Evolutionary conservation across 2,797 vertebrate genomes (phyloP), one percentile per base, ranked within the genome.

Genomic region (Ambastaia sidthimunki): DNA sequence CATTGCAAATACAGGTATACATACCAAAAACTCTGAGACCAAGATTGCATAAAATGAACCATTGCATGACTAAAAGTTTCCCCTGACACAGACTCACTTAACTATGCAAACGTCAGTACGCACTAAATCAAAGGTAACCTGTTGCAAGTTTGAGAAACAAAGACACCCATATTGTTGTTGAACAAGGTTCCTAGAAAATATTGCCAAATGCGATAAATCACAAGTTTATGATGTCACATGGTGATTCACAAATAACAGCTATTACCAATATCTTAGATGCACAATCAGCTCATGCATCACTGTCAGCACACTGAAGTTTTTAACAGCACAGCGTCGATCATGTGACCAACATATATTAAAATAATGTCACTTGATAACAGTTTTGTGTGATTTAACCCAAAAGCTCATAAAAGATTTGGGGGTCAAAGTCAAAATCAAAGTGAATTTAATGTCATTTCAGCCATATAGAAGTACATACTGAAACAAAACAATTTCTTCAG

Each of bases 41-140:
- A 18, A 65, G 15, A 41, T 10, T 59, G 7, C 16, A 25, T 68
- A 23, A 57, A 55, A 59, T 44, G 41, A 7, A 60, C 63, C 55
- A 60, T 12, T 10, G 23, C 15, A 77, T 70, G 52, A 77, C 75
- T 60, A 70, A 48, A 48, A n/a, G 47, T 59, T 70, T 70, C 21
- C 21, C 21, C 12, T 31, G 3, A 77, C 52, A 31, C 34, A 68
- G 3, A 77, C 28, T 37, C 9, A 37, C 34, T 37, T 37, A 37
- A 37, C 9, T 7, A 37, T 7, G 34, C 34, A 11, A 44, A 44
- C 41, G 1, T 44, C 41, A 44, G 41, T 18, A 59, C 13, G 13
- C 7, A 31, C 23, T 76, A 28, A 11, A 11, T 31, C 41, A 19
- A 28, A 57, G 15, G 11, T 25, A 68, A 60, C 54, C 12, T 70